These are phyloP conservation scores for Ostrea denselamellosa DNA, from an alignment of 1,140 invertebrate genomes.

Conservation along the genomic window DNA sequence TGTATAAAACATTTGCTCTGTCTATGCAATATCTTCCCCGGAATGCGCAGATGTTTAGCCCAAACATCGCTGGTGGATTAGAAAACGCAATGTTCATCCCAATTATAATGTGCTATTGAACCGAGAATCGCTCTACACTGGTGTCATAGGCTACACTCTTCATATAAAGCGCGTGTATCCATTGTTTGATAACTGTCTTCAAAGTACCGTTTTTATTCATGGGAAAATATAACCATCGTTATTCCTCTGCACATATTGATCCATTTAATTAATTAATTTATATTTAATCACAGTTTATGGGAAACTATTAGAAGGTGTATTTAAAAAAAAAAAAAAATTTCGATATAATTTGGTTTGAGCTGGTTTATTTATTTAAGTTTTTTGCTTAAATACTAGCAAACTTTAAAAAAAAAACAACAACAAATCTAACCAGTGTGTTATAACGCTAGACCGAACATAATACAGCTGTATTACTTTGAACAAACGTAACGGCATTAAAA, in stretches of 20 bases:
- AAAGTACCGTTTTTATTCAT: not conserved
- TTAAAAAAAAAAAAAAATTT: no score
- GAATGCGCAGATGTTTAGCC: slow-evolving; percentile 31
- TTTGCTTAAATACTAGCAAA: not conserved
- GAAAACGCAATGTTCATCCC: slow-evolving; percentile 26
- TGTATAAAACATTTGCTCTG: slow-evolving; percentile 30
- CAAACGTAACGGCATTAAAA: no score
- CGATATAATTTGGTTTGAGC: no score
- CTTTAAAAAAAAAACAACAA: no score
- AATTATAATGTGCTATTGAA: slow-evolving; percentile 39
- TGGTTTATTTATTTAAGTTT: no score
- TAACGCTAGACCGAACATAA: no score
- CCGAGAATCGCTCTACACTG: slow-evolving; percentile 1
- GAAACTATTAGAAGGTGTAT: no score
- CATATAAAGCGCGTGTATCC: not conserved
- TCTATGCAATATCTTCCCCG: slow-evolving; percentile 31
- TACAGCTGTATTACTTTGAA: no score
- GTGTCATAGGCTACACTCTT: not conserved
- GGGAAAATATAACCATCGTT: not conserved
- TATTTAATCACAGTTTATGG: no score
- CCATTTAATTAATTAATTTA: not conserved
- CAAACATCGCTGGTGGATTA: slow-evolving; percentile 14
- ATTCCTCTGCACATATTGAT: not conserved
- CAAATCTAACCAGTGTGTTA: no score
- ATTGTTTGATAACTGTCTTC: not conserved